These are phyloP conservation scores for Polyommatus icarus DNA, from an alignment of 2,888 invertebrate genomes.

Conservation along the genomic window DNA sequence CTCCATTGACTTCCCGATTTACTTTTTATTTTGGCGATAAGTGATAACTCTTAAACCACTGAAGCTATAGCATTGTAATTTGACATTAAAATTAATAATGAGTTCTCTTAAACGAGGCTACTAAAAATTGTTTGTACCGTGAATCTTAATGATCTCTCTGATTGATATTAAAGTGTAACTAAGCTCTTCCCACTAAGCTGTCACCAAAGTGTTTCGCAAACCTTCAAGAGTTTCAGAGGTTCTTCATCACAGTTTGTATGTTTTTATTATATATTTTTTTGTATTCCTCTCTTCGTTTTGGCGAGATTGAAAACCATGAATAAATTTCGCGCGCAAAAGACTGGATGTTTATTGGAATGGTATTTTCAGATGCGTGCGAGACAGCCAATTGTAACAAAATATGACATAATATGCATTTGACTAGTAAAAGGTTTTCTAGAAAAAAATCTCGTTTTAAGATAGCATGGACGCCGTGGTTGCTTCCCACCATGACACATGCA, in stretches of 20 bases:
- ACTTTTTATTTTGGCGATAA: no score
- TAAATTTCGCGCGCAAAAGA: background rate
- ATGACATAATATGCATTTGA: background rate
- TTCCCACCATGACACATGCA: conserved; percentile 46
- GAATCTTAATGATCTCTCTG: background rate
- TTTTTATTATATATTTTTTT: no score
- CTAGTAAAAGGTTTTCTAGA: background rate
- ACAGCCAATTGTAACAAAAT: conserved; percentile 45
- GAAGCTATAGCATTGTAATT: no score
- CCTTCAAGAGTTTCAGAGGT: conserved; percentile 30
- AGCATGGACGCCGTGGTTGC: conserved; percentile 43
- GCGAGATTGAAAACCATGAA: no score
- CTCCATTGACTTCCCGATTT: no score
- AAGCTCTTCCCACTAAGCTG: no score
- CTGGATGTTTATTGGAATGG: conserved; percentile 43
- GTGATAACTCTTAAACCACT: no score
- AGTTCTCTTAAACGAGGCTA: no score
- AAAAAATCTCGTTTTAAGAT: conserved; percentile 39
- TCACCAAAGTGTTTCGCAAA: conserved; percentile 19
- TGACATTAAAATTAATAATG: no score
- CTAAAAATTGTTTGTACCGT: background rate
- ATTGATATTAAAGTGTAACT: no score
- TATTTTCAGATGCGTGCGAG: conserved; percentile 43
- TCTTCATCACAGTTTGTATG: conserved; percentile 15
- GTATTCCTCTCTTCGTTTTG: no score